phyloP scores from a whole-genome alignment of 2,888 invertebrate genomes.

The Thymelicus acteon region DNA sequence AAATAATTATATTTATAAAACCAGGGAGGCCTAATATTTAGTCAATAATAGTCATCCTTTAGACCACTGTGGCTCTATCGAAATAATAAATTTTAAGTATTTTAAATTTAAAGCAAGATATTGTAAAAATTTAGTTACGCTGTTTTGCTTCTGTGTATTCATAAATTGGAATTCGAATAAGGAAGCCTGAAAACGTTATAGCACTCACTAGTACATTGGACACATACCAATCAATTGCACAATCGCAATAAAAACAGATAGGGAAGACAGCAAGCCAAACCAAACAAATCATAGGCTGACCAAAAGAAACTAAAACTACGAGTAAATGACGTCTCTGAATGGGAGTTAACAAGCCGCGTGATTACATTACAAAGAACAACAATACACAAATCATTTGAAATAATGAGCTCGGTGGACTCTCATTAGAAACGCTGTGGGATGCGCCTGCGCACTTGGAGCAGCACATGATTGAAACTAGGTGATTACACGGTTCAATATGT shows the following conservation, averaged over 20 bases:
- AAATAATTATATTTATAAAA: too few species aligned
- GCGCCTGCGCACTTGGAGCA: constrained; percentile 17
- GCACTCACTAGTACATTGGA: too few species aligned
- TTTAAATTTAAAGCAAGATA: too few species aligned
- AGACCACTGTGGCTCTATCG: too few species aligned
- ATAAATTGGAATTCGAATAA: too few species aligned
- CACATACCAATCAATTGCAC: neutral
- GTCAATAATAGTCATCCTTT: too few species aligned
- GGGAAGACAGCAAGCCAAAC: neutral
- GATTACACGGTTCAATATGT: constrained; percentile 18
- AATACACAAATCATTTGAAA: constrained; percentile 44
- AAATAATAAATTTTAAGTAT: too few species aligned
- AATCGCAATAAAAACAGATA: neutral
- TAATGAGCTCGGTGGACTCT: constrained; percentile 40
- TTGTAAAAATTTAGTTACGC: too few species aligned
- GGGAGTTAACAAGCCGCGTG: constrained; percentile 35
- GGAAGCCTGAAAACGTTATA: too few species aligned
- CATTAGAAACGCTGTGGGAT: constrained; percentile 33
- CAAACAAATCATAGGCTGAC: constrained; percentile 6
- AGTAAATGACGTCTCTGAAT: constrained; percentile 22
- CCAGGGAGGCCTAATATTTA: too few species aligned
- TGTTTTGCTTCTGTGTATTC: too few species aligned
- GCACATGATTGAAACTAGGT: constrained; percentile 25
- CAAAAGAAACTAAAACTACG: constrained; percentile 17
- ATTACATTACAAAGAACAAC: constrained; percentile 40